phyloP scores from a whole-genome alignment of 2,113 vertebrate genomes.

The Hippopotamus amphibius region DNA sequence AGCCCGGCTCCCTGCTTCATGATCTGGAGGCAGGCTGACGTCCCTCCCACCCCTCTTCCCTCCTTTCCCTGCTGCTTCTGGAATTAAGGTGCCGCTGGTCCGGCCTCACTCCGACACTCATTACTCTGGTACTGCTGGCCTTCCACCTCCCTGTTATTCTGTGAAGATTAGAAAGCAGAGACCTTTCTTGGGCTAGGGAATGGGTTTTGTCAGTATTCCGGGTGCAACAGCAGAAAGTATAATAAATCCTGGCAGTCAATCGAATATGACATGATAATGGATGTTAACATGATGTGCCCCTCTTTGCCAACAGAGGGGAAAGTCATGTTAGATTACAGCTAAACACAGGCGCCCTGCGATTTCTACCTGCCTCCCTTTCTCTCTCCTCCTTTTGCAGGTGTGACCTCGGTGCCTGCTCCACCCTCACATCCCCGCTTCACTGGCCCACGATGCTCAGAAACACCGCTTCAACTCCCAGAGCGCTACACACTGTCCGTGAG shows the following conservation, averaged over 20 bases:
- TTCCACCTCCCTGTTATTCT: conserved; percentile 79
- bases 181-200: conserved; percentile 72
- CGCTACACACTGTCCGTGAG: background rate
- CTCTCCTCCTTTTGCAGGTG: conserved; percentile 13
- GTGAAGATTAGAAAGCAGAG: conserved; percentile 71
- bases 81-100: conserved; percentile 60
- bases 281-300: conserved; percentile 85
- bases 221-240: conserved; percentile 73
- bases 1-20: background rate
- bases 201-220: conserved; percentile 83
- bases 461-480: background rate
- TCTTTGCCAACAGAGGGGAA: conserved; percentile 85
- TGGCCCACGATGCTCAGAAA: background rate
- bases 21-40: background rate
- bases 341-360: conserved; percentile 68
- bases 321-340: conserved; percentile 87
- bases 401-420: background rate
- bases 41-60: background rate
- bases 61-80: conserved; percentile 64
- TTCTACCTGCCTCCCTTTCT: conserved; percentile 61
- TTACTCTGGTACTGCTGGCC: conserved; percentile 77
- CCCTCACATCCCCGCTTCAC: background rate
- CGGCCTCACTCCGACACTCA: conserved; percentile 67
- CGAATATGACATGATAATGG: conserved; percentile 88
- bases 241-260: conserved; percentile 86